phyloP scores from a whole-genome alignment of 2,888 invertebrate genomes.

The Thyatira batis region DNA sequence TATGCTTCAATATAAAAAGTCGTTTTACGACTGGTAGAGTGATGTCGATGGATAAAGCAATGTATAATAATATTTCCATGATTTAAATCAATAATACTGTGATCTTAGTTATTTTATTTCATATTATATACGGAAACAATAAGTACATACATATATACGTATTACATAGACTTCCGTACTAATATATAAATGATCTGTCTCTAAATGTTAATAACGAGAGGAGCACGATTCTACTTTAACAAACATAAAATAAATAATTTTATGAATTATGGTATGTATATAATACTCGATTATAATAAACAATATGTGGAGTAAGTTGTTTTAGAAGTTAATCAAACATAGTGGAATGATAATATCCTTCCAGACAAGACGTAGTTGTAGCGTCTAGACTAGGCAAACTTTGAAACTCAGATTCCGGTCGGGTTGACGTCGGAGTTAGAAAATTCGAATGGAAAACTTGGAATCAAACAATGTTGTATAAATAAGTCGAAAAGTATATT shows the following conservation, averaged over 20 bases:
- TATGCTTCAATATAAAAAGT: slow-evolving; percentile 26
- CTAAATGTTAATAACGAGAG: too few relatives aligned
- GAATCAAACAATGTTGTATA: slow-evolving; percentile 6
- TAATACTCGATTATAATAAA: background rate
- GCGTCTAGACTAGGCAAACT: slow-evolving; percentile 3
- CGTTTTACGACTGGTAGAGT: slow-evolving; percentile 16
- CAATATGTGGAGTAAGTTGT: background rate
- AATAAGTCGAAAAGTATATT: background rate
- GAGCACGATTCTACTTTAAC: too few relatives aligned
- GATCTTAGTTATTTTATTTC: background rate
- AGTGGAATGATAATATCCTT: background rate
- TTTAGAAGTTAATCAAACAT: background rate
- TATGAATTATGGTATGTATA: too few relatives aligned
- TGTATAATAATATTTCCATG: background rate
- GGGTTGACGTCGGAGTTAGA: background rate
- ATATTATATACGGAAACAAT: too few relatives aligned
- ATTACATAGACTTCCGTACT: too few relatives aligned
- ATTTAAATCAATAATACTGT: background rate
- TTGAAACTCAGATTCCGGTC: slow-evolving; percentile 5
- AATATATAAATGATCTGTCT: too few relatives aligned
- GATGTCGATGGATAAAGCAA: background rate
- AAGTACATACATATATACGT: too few relatives aligned
- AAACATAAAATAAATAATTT: too few relatives aligned
- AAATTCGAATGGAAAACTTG: slow-evolving; percentile 10
- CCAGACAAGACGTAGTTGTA: background rate